Base-by-base conservation (phyloP, 2,888 invertebrate genomes). In the Euspilapteryx auroguttella region DNA sequence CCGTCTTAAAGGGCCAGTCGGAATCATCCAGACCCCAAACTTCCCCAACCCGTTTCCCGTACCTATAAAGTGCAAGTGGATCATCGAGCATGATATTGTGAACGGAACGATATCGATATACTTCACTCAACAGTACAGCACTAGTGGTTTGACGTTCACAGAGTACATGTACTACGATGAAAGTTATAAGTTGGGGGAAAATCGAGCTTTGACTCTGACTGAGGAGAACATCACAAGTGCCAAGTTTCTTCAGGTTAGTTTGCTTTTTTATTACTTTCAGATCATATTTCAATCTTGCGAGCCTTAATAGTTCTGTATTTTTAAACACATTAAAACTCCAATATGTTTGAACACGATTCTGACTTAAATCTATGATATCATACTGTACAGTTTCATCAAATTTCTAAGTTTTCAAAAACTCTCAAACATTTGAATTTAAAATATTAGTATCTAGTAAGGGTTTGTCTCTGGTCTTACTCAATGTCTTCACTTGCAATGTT, bases 41-140 rank as follows among this genome's bases (percentile, higher is more conserved):
- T 94, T 94, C 51, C 94, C 94, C 1, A 75, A 79, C 33, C 79
- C 85, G 13, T 94, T 93, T 57, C 77, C 81, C 4, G 86, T 89
- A 23, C 94, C 94, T 10, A 85, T 93, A 34, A 81, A 81, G 40
- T 94, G 94, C 56, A 82, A 85, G 41, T 94, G 94, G 94, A 79
- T 94, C 32, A 89, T 94, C 49, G 63, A 69, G 34, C 88, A 91
- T 48, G 85, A 87, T n/a, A 84, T 87, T 36, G 76, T 77, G 32
- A 86, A 86, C 42, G 81, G 85, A 7, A 84, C 87, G 28, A 91
- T 94, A 47, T 82, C 89, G 38, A 80, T 94, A 37, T 94, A 94
- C 53, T 81, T 94, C 42, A 93, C 92, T 2, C 94, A 94, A 51
- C 82, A 91, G 42, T 94, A 88, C 69, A 87, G 90, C 24, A 83